Evolutionary conservation across 2,888 invertebrate species (phyloP).

Genomic region (Pogonocherus hispidulus): DNA sequence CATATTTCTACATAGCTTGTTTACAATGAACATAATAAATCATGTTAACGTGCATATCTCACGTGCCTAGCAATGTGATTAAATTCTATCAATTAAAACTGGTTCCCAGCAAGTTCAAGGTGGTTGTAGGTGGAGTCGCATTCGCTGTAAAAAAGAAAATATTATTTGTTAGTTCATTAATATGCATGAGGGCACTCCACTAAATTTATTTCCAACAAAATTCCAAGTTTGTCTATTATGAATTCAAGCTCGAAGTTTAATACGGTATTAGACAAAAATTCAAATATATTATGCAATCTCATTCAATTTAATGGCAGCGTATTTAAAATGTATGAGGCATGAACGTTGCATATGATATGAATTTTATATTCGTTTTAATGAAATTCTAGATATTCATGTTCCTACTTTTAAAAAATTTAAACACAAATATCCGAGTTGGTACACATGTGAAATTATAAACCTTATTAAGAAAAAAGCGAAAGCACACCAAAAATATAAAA

Average conservation of each 20-base stretch:
- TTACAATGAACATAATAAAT: too few species aligned
- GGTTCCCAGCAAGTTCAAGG: conserved; percentile 46
- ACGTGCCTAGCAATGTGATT: conserved; percentile 46
- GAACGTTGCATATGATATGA: not conserved
- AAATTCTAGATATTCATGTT: too few species aligned
- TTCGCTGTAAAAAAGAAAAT: conserved; percentile 21
- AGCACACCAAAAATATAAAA: too few species aligned
- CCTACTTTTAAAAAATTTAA: too few species aligned
- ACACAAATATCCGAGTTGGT: too few species aligned
- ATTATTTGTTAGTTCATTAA: conserved; percentile 12
- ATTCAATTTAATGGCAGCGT: not conserved
- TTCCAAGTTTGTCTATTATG: not conserved
- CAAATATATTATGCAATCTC: not conserved
- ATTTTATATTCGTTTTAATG: too few species aligned
- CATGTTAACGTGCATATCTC: conserved; percentile 16
- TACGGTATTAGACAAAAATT: not conserved
- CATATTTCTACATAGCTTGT: too few species aligned
- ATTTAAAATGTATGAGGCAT: not conserved
- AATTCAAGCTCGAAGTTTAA: not conserved
- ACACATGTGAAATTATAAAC: too few species aligned
- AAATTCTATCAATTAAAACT: conserved; percentile 38
- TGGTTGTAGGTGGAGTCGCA: conserved; percentile 38
- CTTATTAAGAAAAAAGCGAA: too few species aligned
- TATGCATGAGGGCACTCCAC: conserved; percentile 3
- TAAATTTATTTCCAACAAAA: not conserved